These are phyloP conservation scores for Dysdera silvatica DNA, from an alignment of 1,140 invertebrate genomes.

Conservation along the genomic window DNA sequence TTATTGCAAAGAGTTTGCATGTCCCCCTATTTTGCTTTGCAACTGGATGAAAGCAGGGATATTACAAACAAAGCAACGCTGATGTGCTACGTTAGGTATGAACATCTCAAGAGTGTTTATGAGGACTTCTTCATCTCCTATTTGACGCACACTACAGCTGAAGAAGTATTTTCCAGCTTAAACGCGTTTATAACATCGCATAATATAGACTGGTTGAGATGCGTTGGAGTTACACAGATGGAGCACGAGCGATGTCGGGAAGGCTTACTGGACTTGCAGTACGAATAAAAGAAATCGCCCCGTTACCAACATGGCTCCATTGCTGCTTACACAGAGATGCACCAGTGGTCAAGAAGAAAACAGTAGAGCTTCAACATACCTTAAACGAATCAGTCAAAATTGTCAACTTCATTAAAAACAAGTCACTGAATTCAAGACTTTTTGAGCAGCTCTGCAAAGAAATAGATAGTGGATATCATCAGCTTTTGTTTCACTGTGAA, in stretches of 20 bases:
- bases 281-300: conserved; percentile 30
- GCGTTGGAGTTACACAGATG: conserved; percentile 37
- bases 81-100: too few relatives aligned
- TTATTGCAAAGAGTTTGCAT: too few relatives aligned
- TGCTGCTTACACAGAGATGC: conserved; percentile 36
- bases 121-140: too few relatives aligned
- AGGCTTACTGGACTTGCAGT: conserved; percentile 31
- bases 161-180: too few relatives aligned
- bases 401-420: conserved; percentile 36
- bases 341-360: conserved; percentile 30
- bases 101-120: too few relatives aligned
- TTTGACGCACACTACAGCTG: too few relatives aligned
- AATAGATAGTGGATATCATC: too few relatives aligned
- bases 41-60: too few relatives aligned
- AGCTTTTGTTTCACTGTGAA: too few relatives aligned
- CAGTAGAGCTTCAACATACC: conserved; percentile 29
- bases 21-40: too few relatives aligned
- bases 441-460: conserved; percentile 31
- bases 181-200: too few relatives aligned
- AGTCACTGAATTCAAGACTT: conserved; percentile 32
- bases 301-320: conserved; percentile 32
- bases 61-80: too few relatives aligned
- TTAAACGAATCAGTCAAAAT: conserved; percentile 30
- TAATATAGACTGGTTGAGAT: conserved; percentile 27
- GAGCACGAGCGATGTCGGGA: conserved; percentile 35